Percentiles rank a stretch among this genome's conserved stretches.
Evolutionary conservation across 2,797 vertebrate genomes (phyloP).

Genomic region (Huso huso): DNA sequence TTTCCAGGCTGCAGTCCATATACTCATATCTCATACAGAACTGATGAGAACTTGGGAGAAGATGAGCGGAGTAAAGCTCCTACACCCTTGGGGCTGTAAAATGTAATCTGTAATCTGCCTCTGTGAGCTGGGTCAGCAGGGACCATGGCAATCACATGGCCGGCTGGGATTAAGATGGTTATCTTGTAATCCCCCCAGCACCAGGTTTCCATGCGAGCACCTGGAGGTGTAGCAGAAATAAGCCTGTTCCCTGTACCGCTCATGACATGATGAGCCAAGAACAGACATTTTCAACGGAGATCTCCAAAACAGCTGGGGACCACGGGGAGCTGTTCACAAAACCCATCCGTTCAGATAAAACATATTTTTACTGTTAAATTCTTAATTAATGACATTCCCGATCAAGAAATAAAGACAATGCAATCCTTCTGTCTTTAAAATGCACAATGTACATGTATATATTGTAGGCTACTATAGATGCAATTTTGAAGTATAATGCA

Average conservation of each 20-base stretch:
- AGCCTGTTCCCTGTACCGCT: background rate
- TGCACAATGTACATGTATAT: too few relatives aligned
- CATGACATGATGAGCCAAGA: background rate
- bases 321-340: background rate
- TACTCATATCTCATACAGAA: background rate
- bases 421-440: too few relatives aligned
- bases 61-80: constrained; percentile 15
- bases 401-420: too few relatives aligned
- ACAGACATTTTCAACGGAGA: background rate
- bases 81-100: constrained; percentile 38
- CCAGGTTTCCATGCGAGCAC: constrained; percentile 24
- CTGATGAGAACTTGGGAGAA: background rate
- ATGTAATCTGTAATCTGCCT: constrained; percentile 42
- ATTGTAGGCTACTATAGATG: too few relatives aligned
- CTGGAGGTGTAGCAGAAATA: background rate
- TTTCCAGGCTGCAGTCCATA: background rate
- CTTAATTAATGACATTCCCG: too few relatives aligned
- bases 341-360: background rate
- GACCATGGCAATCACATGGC: constrained; percentile 56
- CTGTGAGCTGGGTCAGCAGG: constrained; percentile 57
- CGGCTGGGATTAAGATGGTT: constrained; percentile 55
- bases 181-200: constrained; percentile 44
- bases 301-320: background rate
- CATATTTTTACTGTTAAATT: too few relatives aligned
- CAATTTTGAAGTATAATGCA: too few relatives aligned